phyloP scores from a whole-genome alignment of 2,113 vertebrate species.

The Nymphicus hollandicus region DNA sequence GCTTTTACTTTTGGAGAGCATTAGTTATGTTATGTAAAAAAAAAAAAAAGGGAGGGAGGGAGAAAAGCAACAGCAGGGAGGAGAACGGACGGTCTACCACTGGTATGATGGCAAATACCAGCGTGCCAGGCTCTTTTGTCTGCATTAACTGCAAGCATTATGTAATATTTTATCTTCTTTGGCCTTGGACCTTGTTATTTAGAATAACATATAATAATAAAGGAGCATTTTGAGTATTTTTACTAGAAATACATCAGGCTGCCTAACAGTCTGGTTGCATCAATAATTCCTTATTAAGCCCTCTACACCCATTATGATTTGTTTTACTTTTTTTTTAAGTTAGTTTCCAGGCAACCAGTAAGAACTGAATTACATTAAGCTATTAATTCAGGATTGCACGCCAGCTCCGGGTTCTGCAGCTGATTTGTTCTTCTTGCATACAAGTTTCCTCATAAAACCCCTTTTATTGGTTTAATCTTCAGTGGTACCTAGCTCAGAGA shows the following conservation, averaged over 20 bases:
- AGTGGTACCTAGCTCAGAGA: not conserved
- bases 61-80: not conserved
- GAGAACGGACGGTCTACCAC: not conserved
- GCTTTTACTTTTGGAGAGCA: not conserved
- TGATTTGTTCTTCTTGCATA: not conserved
- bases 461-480: not conserved
- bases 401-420: conserved; percentile 44
- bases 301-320: conserved; percentile 60
- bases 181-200: not conserved
- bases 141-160: not conserved
- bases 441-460: not conserved
- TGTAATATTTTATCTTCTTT: not conserved
- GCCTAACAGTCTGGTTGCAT: conserved; percentile 49
- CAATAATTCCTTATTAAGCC: conserved; percentile 73
- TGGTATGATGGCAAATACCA: not conserved
- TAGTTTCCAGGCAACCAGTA: conserved; percentile 79
- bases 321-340: conserved; percentile 39
- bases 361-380: conserved; percentile 72
- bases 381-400: conserved; percentile 70
- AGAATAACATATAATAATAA: not conserved
- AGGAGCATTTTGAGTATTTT: not conserved
- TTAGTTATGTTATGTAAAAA: fast-evolving
- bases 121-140: not conserved
- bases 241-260: conserved; percentile 18
- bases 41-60: not conserved